phyloP scores from a whole-genome alignment of 2,888 invertebrate species.

The Lagria hirta region DNA sequence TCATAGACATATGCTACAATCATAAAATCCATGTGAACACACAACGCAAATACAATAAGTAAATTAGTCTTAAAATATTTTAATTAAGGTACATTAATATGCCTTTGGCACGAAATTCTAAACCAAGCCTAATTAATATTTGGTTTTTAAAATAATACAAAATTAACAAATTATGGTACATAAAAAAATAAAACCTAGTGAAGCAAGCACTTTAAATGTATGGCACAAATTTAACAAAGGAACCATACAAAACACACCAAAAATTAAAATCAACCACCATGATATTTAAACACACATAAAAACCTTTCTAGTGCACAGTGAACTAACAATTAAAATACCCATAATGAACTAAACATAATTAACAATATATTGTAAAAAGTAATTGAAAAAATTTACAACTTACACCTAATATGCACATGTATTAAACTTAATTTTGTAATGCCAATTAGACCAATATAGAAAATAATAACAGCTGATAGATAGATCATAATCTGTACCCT shows the following conservation, averaged over 20 bases:
- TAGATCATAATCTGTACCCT: constrained; percentile 3
- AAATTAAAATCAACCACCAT: constrained; percentile 26
- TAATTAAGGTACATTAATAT: constrained; percentile 29
- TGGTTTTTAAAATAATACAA: constrained; percentile 26
- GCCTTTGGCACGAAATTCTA: constrained; percentile 34
- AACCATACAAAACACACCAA: constrained; percentile 28
- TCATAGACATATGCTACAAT: too few relatives aligned
- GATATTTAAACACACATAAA: constrained; percentile 25
- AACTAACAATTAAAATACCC: constrained; percentile 27
- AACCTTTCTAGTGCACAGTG: constrained; percentile 26
- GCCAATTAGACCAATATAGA: constrained; percentile 15
- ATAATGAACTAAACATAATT: constrained; percentile 24
- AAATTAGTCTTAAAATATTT: constrained; percentile 13
- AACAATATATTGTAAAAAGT: constrained; percentile 23
- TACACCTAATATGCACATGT: constrained; percentile 26
- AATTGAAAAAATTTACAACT: constrained; percentile 17
- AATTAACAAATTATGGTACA: constrained; percentile 17
- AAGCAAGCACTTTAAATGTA: constrained; percentile 25
- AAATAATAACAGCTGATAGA: constrained; percentile 10
- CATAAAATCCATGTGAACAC: too few relatives aligned
- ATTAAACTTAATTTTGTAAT: constrained; percentile 21
- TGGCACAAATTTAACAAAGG: constrained; percentile 26
- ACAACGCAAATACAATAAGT: too few relatives aligned
- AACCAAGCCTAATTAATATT: constrained; percentile 30
- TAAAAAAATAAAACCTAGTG: constrained; percentile 16